Percentiles rank a stretch among this genome's conserved stretches.
These are phyloP conservation scores for Andricus curvator DNA, from an alignment of 2,888 invertebrate species.

Conservation along the genomic window DNA sequence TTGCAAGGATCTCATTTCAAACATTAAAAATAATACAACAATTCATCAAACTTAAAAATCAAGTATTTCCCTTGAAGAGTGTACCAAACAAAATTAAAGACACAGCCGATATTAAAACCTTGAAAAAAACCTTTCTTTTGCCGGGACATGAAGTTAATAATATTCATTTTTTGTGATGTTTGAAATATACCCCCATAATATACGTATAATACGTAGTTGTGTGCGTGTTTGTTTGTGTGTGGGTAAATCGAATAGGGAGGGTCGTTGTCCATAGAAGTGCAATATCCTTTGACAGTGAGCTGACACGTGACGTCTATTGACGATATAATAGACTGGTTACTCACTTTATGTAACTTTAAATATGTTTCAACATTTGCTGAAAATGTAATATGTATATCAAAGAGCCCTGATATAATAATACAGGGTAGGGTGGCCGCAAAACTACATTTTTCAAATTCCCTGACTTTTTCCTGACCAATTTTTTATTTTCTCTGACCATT, in stretches of 20 bases:
- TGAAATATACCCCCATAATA: conserved; percentile 13
- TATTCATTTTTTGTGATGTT: conserved; percentile 7
- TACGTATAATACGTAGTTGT: too few relatives aligned
- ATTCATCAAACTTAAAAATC: too few relatives aligned
- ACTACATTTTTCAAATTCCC: too few relatives aligned
- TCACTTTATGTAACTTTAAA: neutral
- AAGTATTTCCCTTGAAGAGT: neutral
- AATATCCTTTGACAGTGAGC: conserved; percentile 71
- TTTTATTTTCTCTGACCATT: too few relatives aligned
- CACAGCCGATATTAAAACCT: too few relatives aligned
- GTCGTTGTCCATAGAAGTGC: conserved; percentile 69
- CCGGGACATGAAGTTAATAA: conserved; percentile 6
- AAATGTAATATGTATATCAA: neutral
- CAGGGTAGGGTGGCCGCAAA: too few relatives aligned
- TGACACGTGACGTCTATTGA: conserved; percentile 69
- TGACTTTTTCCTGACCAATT: too few relatives aligned
- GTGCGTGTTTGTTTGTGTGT: neutral
- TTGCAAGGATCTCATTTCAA: too few relatives aligned
- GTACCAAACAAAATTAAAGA: too few relatives aligned
- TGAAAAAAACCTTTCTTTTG: neutral
- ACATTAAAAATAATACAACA: too few relatives aligned
- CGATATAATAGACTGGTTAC: conserved; percentile 59
- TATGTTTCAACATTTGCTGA: neutral
- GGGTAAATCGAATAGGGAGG: conserved; percentile 47
- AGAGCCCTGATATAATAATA: too few relatives aligned